Evolutionary conservation across 2,797 vertebrate species (phyloP).

Genomic region (Nyctibius grandis): DNA sequence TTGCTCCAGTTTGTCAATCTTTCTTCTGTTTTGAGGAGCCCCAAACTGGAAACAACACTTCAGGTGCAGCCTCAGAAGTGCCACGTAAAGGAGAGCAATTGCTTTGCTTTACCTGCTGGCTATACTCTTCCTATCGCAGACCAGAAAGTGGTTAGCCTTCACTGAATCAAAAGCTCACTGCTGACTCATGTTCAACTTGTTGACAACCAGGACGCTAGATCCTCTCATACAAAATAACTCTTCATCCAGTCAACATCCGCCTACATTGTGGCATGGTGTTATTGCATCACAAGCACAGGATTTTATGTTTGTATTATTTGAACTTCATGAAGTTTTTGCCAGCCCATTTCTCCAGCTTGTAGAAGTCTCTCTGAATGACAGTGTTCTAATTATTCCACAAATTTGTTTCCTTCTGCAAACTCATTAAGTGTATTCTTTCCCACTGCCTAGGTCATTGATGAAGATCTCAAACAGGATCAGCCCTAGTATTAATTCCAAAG

Average conservation of each 20-base stretch:
- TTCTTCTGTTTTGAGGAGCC: background rate
- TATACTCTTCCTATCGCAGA: background rate
- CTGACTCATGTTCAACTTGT: background rate
- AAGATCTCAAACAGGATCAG: background rate
- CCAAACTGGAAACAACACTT: background rate
- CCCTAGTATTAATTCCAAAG: background rate
- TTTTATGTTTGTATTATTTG: background rate
- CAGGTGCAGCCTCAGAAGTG: background rate
- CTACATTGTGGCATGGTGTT: background rate
- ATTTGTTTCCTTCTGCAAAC: background rate
- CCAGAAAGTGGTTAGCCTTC: background rate
- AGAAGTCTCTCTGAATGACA: background rate
- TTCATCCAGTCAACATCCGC: background rate
- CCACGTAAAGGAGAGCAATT: background rate
- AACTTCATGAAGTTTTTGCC: background rate
- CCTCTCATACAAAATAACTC: background rate
- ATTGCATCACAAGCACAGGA: background rate
- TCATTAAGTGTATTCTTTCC: background rate
- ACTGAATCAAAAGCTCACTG: background rate
- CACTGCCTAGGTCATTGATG: background rate
- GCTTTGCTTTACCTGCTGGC: accelerated
- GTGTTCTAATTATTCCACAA: background rate
- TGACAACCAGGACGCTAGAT: background rate
- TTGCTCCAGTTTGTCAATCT: background rate
- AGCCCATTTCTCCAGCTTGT: background rate